Base-by-base conservation (phyloP, 2,797 vertebrate genomes). In the Pangasius macronema region DNA sequence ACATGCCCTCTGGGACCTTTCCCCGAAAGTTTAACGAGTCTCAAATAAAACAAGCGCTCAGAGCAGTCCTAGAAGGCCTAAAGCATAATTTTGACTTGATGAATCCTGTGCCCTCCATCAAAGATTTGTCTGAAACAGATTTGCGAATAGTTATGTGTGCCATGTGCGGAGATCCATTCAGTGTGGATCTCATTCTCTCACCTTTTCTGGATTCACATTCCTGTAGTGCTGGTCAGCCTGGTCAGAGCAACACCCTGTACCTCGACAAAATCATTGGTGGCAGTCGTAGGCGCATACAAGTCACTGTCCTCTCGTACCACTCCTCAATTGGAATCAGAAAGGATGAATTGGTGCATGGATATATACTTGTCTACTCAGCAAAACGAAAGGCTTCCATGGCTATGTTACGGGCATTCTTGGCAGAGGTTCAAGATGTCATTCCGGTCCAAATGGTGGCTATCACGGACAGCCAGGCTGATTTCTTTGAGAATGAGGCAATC, bases 91-190 rank as follows among this genome's bases (percentile, higher is more conserved):
- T 97, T 87, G 98, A 99, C 89, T 95, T 98, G 89, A 95, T 98
- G 87, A 97, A 95, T 85, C 97, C 98, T 0, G 94, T 97, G 93
- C 98, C 98, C 10, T 97, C 95, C 80, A 98, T 98, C 95, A 99
- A 99, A 93, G 98, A 99, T 94, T 94, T 98, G 90, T 97, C 98
- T 0, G 99, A 99, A 95, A 97, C 97, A 0, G 98, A 99, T 91
- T 94, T 99, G 72, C 96, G 98, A 90, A 99, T 99, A 83, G 98
- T 99, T 57, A 99, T 99, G 98, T 99, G 98, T 90, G 98, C 97
- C 90, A 99, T 99, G 99, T 99, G 99, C 94, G 98, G 98, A 82
- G 98, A 99, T 94, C 98, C 98, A 0, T 99, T 99, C 92, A 99
- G 98, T 39, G 97, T 99, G 70, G 98, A 99, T 94, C 97, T 99